Percentiles rank a stretch among this genome's conserved stretches.
Evolutionary conservation across 1,140 invertebrate genomes (phyloP).

Genomic region (Drosophila nikananu): DNA sequence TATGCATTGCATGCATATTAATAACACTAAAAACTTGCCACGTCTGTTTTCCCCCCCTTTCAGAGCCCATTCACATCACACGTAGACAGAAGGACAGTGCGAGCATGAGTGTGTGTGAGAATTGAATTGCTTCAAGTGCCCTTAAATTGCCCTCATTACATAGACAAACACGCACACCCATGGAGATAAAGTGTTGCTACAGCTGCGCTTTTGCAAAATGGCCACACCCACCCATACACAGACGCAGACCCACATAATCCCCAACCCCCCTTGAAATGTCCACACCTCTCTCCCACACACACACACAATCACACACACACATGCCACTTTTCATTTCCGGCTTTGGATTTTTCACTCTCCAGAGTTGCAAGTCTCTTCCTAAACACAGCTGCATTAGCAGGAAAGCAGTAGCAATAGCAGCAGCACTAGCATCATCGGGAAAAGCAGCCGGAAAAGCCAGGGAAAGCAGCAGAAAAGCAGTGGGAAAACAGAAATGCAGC

Average conservation of each 20-base stretch:
- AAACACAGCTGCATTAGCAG: conserved; percentile 54
- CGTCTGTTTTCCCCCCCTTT: conserved; percentile 21
- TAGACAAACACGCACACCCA: conserved; percentile 69
- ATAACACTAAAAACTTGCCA: conserved; percentile 78
- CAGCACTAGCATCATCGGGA: conserved; percentile 14
- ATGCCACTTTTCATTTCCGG: conserved; percentile 76
- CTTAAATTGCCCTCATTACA: conserved; percentile 82
- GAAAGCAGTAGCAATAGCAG: conserved; percentile 27
- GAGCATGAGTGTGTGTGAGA: conserved; percentile 66
- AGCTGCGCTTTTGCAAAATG: conserved; percentile 75
- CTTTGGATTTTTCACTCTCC: conserved; percentile 56
- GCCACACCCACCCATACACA: conserved; percentile 44
- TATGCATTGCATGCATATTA: conserved; percentile 77
- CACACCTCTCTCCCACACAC: conserved; percentile 15
- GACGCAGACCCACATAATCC: conserved; percentile 4
- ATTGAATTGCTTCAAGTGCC: conserved; percentile 80
- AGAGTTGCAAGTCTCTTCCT: conserved; percentile 25
- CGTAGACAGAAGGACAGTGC: conserved; percentile 45
- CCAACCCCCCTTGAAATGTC: conserved; percentile 3
- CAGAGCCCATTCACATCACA: conserved; percentile 9
- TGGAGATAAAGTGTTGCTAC: conserved; percentile 67
- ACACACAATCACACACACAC: conserved; percentile 47
- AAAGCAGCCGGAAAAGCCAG: conserved; percentile 29
- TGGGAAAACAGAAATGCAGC: conserved; percentile 10
- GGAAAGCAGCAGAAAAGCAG: conserved; percentile 25